Conservation (phyloP, 2,888 invertebrate species). For the Dusona sp. region DNA sequence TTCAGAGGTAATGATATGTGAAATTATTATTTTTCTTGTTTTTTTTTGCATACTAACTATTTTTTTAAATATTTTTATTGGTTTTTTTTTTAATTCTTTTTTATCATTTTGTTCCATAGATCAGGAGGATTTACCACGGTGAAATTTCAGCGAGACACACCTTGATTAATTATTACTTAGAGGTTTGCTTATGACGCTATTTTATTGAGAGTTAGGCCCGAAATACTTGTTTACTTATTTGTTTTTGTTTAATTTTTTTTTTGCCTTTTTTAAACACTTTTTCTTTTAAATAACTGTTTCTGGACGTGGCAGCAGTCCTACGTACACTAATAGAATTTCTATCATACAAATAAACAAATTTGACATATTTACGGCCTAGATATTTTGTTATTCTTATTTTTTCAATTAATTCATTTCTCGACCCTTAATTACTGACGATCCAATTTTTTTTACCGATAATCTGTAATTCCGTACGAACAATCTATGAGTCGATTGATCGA, state of each 20-base stretch:
- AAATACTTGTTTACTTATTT: conserved; percentile 20
- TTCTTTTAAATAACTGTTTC: neutral
- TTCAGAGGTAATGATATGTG: conserved; percentile 67
- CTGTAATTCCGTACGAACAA: neutral
- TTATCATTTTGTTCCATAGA: conserved; percentile 3
- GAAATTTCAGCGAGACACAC: conserved; percentile 14
- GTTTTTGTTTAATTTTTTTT: conserved; percentile 18
- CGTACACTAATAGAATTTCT: conserved; percentile 52
- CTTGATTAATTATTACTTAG: conserved; percentile 4
- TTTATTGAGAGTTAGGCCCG: conserved; percentile 27
- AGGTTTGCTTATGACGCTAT: conserved; percentile 5
- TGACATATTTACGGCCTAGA: conserved; percentile 47
- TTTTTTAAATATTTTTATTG: neutral
- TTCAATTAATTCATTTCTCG: neutral
- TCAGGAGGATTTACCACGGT: conserved; percentile 10
- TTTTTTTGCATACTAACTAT: conserved; percentile 12
- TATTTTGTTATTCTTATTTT: conserved; percentile 26
- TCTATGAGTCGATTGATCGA: conserved; percentile 9
- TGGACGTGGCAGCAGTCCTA: conserved; percentile 52
- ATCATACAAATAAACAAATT: conserved; percentile 46
- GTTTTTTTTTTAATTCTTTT: conserved; percentile 12
- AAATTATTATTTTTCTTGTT: conserved; percentile 61
- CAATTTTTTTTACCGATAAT: conserved; percentile 37
- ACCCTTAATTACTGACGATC: conserved; percentile 15
- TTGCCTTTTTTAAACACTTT: conserved; percentile 16